Conservation (phyloP, 2,888 invertebrate genomes). For the Malacosoma neustria region DNA sequence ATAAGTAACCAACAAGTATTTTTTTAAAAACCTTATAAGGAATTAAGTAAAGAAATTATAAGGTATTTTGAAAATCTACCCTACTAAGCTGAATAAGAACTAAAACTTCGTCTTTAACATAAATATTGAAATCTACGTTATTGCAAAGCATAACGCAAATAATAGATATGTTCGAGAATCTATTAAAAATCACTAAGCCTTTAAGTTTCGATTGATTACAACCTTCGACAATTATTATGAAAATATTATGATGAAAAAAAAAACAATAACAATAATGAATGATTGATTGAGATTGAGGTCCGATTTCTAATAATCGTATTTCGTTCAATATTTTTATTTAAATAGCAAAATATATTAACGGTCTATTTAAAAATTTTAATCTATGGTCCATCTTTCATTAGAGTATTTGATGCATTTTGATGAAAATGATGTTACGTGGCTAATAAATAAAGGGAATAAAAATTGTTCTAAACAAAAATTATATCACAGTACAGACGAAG, state of each 20-base stretch:
- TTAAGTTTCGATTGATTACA: constrained; percentile 38
- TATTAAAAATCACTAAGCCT: constrained; percentile 59
- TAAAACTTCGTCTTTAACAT: constrained; percentile 40
- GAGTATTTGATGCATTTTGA: constrained; percentile 14
- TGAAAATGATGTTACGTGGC: constrained; percentile 64
- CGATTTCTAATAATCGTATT: too few species aligned
- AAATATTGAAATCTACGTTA: constrained; percentile 49
- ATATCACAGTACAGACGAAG: constrained; percentile 58
- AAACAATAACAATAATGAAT: neutral
- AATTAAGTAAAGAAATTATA: too few species aligned
- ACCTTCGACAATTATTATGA: constrained; percentile 26
- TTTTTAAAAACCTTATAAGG: too few species aligned
- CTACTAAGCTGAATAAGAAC: constrained; percentile 23
- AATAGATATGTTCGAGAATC: constrained; percentile 53
- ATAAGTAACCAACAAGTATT: too few species aligned
- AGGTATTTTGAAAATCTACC: neutral
- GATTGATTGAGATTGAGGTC: too few species aligned
- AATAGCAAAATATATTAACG: too few species aligned
- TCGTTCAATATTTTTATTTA: too few species aligned
- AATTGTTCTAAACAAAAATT: constrained; percentile 52
- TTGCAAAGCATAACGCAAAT: constrained; percentile 57
- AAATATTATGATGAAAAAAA: neutral
- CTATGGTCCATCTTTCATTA: too few species aligned
- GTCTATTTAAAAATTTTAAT: too few species aligned
- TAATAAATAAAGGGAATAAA: constrained; percentile 34